A percentile compares a stretch with the other conserved stretches of the same genome.
Conservation (phyloP, 2,113 vertebrate genomes). For the Ameiurus melas region DNA sequence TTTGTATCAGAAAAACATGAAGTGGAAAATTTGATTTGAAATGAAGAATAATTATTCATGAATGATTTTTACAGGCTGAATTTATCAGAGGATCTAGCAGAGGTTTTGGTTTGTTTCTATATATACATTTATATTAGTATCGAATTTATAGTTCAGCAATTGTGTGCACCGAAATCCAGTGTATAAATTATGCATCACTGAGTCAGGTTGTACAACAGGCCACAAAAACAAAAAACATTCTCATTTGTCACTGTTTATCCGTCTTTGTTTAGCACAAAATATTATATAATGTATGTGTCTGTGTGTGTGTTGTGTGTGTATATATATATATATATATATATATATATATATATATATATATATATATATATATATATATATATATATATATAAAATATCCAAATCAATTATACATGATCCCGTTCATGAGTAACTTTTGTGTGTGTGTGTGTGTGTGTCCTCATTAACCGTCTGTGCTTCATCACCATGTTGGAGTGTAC, state of each 20-base stretch:
- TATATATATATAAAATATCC: background rate
- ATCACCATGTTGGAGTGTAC: slow-evolving; percentile 19
- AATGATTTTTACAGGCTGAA: background rate
- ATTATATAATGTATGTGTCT: background rate
- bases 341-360: no score
- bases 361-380: no score
- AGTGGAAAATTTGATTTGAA: background rate
- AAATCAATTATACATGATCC: slow-evolving; percentile 10
- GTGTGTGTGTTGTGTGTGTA: no score
- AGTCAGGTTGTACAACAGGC: background rate
- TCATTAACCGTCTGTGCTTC: slow-evolving; percentile 36
- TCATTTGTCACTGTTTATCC: background rate
- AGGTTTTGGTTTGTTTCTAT: background rate
- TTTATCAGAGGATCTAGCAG: background rate
- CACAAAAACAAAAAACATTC: background rate
- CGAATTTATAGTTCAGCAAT: background rate
- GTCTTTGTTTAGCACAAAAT: background rate
- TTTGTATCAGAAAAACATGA: background rate
- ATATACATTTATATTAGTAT: background rate
- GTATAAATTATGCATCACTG: background rate
- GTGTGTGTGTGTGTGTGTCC: background rate
- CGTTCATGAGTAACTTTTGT: background rate
- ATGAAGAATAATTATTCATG: background rate
- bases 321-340: no score
- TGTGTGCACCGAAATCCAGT: background rate